Percentiles rank a stretch among this genome's conserved stretches.
Evolutionary conservation across 64 coral and sea anemone species (phyloP).

Genomic region (Hydrozoanthus tunicans): DNA sequence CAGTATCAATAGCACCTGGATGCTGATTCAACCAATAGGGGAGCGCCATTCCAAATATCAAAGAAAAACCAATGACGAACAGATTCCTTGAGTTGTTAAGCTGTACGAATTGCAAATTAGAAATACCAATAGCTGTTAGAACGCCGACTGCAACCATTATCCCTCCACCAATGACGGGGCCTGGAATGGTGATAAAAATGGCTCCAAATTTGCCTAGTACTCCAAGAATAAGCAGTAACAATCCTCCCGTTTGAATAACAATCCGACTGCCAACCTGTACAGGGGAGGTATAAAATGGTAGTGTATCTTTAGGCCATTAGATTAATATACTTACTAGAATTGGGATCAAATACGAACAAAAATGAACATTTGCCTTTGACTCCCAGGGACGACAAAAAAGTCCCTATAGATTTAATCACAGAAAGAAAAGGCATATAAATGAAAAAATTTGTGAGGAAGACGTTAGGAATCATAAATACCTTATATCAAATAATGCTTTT

Average conservation of each 20-base stretch:
- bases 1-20: slow-evolving; percentile 37
- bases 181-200: too few relatives aligned
- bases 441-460: too few relatives aligned
- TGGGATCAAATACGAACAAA: too few relatives aligned
- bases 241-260: slow-evolving; percentile 32
- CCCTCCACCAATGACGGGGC: too few relatives aligned
- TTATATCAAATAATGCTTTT: too few relatives aligned
- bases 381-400: too few relatives aligned
- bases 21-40: slow-evolving; percentile 28
- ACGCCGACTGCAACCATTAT: too few relatives aligned
- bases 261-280: slow-evolving; percentile 19
- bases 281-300: neutral
- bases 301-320: neutral
- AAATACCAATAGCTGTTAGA: slow-evolving; percentile 42
- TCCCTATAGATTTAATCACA: too few relatives aligned
- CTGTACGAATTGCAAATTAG: slow-evolving; percentile 45
- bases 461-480: too few relatives aligned
- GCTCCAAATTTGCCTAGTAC: neutral
- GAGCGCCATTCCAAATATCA: slow-evolving; percentile 41
- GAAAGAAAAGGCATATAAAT: too few relatives aligned
- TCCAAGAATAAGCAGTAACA: slow-evolving; percentile 29
- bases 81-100: slow-evolving; percentile 41
- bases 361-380: too few relatives aligned
- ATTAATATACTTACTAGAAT: neutral
- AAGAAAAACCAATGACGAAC: neutral